Percentiles rank a stretch among this genome's conserved stretches.
phyloP scores from a whole-genome alignment of 2,113 vertebrate species.

The Raja brachyura region DNA sequence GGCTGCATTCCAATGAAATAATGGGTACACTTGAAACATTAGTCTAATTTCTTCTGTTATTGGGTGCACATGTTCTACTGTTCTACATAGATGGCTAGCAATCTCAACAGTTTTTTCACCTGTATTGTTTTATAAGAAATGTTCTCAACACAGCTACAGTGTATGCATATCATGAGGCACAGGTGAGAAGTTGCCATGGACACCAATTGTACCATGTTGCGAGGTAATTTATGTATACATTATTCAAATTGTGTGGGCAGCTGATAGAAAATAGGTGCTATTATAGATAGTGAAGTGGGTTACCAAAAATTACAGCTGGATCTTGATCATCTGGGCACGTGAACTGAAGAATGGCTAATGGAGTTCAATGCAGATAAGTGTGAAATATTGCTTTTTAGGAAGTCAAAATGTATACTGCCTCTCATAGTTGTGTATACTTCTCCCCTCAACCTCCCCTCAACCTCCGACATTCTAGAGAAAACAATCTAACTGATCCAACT shows the following conservation, averaged over 20 bases:
- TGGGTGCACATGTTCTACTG: not conserved
- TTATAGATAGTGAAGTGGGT: too few species aligned
- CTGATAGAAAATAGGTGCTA: not conserved
- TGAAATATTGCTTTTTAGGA: too few species aligned
- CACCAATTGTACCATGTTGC: not conserved
- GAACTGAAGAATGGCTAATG: too few species aligned
- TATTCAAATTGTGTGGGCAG: not conserved
- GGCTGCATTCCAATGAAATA: not conserved
- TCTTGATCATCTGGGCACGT: too few species aligned
- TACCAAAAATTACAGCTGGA: too few species aligned
- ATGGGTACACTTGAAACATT: not conserved
- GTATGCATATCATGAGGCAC: not conserved
- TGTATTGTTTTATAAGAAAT: not conserved
- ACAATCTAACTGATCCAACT: too few species aligned
- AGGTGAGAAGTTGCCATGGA: conserved; percentile 23
- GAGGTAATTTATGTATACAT: not conserved
- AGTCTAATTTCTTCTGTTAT: not conserved
- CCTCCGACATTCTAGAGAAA: too few species aligned
- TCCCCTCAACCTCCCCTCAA: too few species aligned
- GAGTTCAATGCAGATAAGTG: too few species aligned
- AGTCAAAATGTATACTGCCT: too few species aligned
- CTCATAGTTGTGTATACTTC: too few species aligned
- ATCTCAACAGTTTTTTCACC: not conserved
- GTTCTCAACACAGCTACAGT: not conserved
- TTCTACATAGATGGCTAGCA: not conserved